Percentiles rank a stretch among this genome's conserved stretches.
Evolutionary conservation across 2,888 invertebrate genomes (phyloP).

Genomic region (Phasia obesa): DNA sequence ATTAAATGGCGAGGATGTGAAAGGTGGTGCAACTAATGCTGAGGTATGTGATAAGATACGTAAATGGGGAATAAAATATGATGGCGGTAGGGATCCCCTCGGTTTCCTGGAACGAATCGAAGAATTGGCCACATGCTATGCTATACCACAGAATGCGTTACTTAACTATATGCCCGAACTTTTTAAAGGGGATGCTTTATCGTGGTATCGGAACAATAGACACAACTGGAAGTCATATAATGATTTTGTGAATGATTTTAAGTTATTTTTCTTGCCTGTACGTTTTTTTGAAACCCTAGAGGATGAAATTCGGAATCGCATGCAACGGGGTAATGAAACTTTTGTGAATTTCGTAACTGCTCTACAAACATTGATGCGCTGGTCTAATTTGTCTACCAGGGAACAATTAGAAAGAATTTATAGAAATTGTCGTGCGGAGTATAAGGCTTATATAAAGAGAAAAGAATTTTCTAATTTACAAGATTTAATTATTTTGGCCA

Average conservation of each 20-base stretch:
- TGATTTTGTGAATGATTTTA: too few species aligned
- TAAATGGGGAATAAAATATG: slow-evolving; percentile 1
- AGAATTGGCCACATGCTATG: slow-evolving; percentile 17
- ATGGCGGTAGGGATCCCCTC: background rate
- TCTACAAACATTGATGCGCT: background rate
- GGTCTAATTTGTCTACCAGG: background rate
- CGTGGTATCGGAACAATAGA: too few species aligned
- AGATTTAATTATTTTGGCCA: background rate
- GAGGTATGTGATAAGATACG: slow-evolving; percentile 4
- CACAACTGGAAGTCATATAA: too few species aligned
- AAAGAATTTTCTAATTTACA: background rate
- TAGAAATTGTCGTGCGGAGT: slow-evolving; percentile 11
- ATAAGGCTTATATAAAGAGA: slow-evolving; percentile 17
- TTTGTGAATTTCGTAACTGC: background rate
- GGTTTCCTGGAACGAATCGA: slow-evolving; percentile 7
- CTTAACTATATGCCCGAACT: too few species aligned
- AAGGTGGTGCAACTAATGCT: background rate
- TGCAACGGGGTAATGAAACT: too few species aligned
- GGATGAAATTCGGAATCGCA: too few species aligned
- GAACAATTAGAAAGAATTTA: slow-evolving; percentile 18
- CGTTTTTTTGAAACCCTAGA: too few species aligned
- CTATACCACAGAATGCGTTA: background rate
- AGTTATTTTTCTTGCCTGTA: too few species aligned
- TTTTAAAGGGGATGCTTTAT: too few species aligned
- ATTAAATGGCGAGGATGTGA: too few species aligned